phyloP scores from a whole-genome alignment of 2,113 vertebrate genomes.

The Sebastes schlegelii region DNA sequence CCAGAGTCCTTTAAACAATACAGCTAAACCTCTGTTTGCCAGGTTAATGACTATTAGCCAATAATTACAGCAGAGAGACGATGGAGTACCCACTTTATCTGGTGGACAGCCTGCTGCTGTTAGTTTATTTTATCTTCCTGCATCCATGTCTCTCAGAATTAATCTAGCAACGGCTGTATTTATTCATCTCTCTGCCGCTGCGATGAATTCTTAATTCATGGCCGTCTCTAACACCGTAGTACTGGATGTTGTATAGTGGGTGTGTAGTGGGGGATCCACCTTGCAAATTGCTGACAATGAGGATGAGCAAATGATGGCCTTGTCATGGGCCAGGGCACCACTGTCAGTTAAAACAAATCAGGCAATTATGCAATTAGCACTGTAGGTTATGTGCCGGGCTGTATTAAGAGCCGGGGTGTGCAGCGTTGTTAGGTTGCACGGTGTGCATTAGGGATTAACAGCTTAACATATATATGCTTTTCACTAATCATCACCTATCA shows the following conservation, averaged over 20 bases:
- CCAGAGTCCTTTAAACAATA: conserved; percentile 99
- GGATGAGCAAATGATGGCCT: conserved; percentile 90
- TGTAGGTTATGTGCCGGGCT: conserved; percentile 79
- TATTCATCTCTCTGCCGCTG: conserved; percentile 83
- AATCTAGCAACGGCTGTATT: conserved; percentile 91
- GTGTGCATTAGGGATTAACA: conserved; percentile 73
- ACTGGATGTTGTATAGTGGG: conserved; percentile 59
- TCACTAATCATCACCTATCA: conserved; percentile 74
- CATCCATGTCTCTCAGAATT: conserved; percentile 92
- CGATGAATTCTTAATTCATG: conserved; percentile 68
- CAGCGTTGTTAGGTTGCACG: conserved; percentile 54
- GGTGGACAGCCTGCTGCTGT: conserved; percentile 89
- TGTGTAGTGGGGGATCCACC: conserved; percentile 73
- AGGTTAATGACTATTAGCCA: conserved; percentile 99
- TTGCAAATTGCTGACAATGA: conserved; percentile 92
- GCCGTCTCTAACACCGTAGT: conserved; percentile 45
- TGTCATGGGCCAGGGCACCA: conserved; percentile 89
- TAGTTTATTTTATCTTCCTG: conserved; percentile 80
- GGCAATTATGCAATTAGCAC: conserved; percentile 86
- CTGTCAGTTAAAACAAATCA: conserved; percentile 89
- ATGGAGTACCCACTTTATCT: conserved; percentile 94
- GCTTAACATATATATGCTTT: conserved; percentile 64
- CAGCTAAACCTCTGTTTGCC: conserved; percentile 99
- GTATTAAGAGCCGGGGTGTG: conserved; percentile 67
- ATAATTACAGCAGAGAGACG: conserved; percentile 98